These are phyloP conservation scores for Ommatoiulus sabulosus DNA, from an alignment of 2,888 invertebrate species.

Conservation along the genomic window DNA sequence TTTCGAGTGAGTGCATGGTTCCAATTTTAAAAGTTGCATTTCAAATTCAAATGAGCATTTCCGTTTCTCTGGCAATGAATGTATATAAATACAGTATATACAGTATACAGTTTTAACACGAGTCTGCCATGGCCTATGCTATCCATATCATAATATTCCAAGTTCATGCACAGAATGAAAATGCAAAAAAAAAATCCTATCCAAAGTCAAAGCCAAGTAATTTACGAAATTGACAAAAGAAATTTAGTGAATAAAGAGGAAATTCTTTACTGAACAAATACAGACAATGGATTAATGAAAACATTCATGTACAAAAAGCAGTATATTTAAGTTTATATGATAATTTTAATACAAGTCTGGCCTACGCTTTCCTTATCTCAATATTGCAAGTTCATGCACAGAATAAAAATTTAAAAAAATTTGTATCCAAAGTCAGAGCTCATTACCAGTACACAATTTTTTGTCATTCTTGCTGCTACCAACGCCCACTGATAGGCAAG, in stretches of 20 bases:
- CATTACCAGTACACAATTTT: neutral
- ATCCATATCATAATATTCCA: neutral
- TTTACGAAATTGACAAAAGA: no score
- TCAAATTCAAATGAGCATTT: neutral
- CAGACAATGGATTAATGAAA: no score
- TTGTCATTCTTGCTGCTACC: neutral
- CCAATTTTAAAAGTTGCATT: neutral
- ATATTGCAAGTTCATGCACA: neutral
- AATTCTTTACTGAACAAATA: no score
- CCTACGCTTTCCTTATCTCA: neutral
- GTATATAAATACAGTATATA: no score
- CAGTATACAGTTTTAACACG: no score
- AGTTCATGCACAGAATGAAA: neutral
- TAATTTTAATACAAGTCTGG: no score
- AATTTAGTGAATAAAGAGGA: no score
- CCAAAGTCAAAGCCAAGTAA: neutral
- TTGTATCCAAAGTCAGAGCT: neutral
- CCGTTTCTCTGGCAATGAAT: no score
- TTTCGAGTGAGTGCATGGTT: neutral
- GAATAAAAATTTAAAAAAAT: neutral
- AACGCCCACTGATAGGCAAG: slow-evolving; percentile 15
- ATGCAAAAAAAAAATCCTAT: neutral
- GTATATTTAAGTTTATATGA: no score
- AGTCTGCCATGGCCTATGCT: neutral
- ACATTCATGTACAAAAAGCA: no score